phyloP scores from a whole-genome alignment of 2,113 vertebrate genomes.

The Lasiurus cinereus region DNA sequence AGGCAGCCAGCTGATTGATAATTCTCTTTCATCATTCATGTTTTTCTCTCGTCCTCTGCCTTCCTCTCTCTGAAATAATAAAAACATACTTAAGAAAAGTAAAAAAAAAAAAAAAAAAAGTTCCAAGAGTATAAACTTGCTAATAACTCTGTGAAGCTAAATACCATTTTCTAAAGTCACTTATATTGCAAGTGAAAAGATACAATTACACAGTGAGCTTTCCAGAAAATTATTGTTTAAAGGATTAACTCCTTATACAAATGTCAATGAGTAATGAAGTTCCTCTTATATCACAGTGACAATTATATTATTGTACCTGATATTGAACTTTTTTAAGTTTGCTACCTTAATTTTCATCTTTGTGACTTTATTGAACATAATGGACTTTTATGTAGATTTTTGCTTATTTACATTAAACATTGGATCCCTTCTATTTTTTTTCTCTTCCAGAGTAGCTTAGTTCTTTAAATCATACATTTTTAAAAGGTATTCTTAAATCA shows the following conservation, averaged over 20 bases:
- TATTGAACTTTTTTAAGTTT: conserved; percentile 38
- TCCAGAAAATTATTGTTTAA: conserved; percentile 53
- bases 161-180: conserved; percentile 50
- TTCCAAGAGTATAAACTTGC: conserved; percentile 14
- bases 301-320: background rate
- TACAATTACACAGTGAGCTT: background rate
- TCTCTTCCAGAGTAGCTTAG: conserved; percentile 18
- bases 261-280: conserved; percentile 19
- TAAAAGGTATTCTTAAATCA: background rate
- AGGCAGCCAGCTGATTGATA: no score
- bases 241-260: background rate
- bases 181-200: conserved; percentile 1
- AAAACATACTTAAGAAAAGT: no score
- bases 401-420: conserved; percentile 5
- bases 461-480: conserved; percentile 35
- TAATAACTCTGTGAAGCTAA: conserved; percentile 7
- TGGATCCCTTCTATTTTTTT: background rate
- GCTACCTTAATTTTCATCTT: conserved; percentile 6
- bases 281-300: background rate
- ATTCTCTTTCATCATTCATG: no score
- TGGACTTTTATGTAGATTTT: conserved; percentile 52
- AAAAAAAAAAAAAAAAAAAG: conserved; percentile 45
- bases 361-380: conserved; percentile 34
- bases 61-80: no score
- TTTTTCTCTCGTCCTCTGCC: no score